Evolutionary conservation across 2,888 invertebrate species (phyloP).

Genomic region (Rhopalosiphum nymphaeae): DNA sequence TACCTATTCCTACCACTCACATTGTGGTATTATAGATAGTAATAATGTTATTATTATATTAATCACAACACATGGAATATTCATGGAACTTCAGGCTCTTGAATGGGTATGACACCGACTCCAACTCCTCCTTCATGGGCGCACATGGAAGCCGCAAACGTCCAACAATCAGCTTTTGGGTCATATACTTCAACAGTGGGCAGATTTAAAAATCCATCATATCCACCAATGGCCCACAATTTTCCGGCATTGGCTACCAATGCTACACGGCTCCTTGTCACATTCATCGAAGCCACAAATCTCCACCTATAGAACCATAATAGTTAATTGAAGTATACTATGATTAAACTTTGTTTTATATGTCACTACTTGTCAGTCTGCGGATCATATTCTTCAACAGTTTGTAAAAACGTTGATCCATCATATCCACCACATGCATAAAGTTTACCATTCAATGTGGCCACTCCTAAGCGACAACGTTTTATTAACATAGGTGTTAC

Average conservation of each 20-base stretch:
- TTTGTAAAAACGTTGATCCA: constrained; percentile 84
- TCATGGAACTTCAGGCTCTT: constrained; percentile 49
- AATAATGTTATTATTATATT: not conserved
- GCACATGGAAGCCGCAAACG: constrained; percentile 82
- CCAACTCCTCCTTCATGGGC: constrained; percentile 92
- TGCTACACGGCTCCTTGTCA: constrained; percentile 85
- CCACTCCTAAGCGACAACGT: constrained; percentile 86
- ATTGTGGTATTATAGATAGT: not conserved
- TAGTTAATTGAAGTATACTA: not conserved
- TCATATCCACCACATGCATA: constrained; percentile 90
- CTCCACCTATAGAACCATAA: constrained; percentile 75
- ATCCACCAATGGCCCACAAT: constrained; percentile 85
- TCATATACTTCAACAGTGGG: constrained; percentile 89
- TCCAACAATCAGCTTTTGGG: constrained; percentile 80
- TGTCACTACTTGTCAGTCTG: constrained; percentile 75
- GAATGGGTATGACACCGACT: constrained; percentile 82
- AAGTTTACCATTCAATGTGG: constrained; percentile 83
- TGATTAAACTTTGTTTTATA: constrained; percentile 63
- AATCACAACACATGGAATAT: not conserved
- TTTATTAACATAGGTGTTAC: constrained; percentile 85
- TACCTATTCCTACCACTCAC: not conserved
- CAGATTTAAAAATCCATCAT: constrained; percentile 84
- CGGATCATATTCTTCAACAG: constrained; percentile 86
- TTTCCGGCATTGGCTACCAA: constrained; percentile 87
- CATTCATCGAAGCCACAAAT: constrained; percentile 83